Evolutionary conservation across 37 sponge, comb jelly and placozoan genomes (phyloP), one percentile per base, ranked within the genome.

Genomic region (Mnemiopsis leidyi): DNA sequence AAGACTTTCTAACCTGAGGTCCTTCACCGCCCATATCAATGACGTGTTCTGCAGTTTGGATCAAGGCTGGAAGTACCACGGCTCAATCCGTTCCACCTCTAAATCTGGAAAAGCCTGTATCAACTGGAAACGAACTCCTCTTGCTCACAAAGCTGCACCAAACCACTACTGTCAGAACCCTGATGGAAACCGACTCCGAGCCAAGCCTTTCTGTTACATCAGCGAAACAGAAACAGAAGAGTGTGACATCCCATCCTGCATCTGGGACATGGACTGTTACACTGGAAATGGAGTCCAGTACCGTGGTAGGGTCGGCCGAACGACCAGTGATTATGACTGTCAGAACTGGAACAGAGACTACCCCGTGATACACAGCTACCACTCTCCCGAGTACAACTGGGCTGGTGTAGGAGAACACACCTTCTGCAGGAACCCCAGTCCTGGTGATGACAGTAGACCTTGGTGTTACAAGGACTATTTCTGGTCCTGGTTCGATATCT

Each of bases 81-180:
- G 90, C 2, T 23, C 29, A 2, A 23, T 85, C 61, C 32, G 90
- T 25, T 25, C 23, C 0, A 40, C 24, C 36, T 28, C 90, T 1
- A 39, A 20, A n/a, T 36, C 21, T 26, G 90, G 90, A 3, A 85
- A 85, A 25, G 38, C 90, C 61, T 85, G 90, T 39, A 28, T 85
- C 40, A 85, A 85, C 90, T 85, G 90, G 90, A 39, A 20, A 5
- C 13, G 35, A 7, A 85, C 90, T 13, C 90, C 90, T 37, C n/a
- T 85, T 13, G 39, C 90, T 85, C 61, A 25, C 61, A 38, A 2
- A n/a, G 61, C 90, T 23, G 7, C 48, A 23, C 40, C 61, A 13
- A 39, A 85, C 90, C 32, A 38, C 90, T 39, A 39, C 90, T 85
- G 90, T 37, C 90, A 85, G 90, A 85, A 85, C 48, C 90, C 90